These are phyloP conservation scores for Spinus pinus DNA, from an alignment of 2,797 vertebrate species.

Conservation along the genomic window DNA sequence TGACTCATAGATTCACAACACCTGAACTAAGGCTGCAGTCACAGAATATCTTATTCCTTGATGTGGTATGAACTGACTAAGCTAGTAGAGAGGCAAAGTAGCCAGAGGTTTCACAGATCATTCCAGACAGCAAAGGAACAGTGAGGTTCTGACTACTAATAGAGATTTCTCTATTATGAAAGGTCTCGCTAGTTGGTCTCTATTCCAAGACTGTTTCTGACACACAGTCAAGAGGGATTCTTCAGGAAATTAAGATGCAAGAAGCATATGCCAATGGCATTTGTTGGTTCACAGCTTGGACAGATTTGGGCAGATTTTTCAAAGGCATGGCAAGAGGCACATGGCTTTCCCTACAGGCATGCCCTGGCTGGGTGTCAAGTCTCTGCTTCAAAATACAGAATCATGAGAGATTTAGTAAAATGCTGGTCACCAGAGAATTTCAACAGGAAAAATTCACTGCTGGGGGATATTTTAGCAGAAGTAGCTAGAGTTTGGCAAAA, in stretches of 20 bases:
- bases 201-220: background rate
- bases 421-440: background rate
- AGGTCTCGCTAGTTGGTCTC: background rate
- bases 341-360: background rate
- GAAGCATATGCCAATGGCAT: background rate
- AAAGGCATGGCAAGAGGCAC: slow-evolving; percentile 5
- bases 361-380: background rate
- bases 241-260: slow-evolving; percentile 3
- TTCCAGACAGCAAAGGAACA: background rate
- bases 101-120: background rate
- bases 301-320: background rate
- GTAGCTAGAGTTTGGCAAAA: background rate
- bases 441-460: background rate
- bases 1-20: background rate
- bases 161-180: background rate
- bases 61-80: background rate
- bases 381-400: background rate
- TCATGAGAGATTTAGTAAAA: background rate
- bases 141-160: background rate
- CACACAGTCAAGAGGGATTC: background rate
- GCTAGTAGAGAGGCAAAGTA: background rate
- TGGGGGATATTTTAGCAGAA: background rate
- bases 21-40: background rate
- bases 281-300: background rate
- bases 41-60: background rate